These are phyloP conservation scores for Chaunax sp. DNA, from an alignment of 2,797 vertebrate genomes.

Conservation along the genomic window DNA sequence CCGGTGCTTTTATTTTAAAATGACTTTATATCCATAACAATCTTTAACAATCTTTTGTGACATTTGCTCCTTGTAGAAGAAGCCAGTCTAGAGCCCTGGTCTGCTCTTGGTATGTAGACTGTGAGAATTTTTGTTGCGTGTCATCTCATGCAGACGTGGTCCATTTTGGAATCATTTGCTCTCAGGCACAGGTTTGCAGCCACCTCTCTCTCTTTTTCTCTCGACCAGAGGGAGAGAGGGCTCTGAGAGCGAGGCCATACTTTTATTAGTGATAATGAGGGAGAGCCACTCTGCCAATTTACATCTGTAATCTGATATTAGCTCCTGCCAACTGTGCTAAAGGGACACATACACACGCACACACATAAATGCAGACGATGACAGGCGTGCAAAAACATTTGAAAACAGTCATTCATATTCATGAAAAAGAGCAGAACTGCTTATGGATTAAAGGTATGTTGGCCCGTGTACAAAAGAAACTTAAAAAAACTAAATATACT, in stretches of 20 bases:
- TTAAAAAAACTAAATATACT: conserved; percentile 31
- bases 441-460: no score
- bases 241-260: conserved; percentile 73
- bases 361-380: conserved; percentile 10
- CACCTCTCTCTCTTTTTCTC: conserved; percentile 55
- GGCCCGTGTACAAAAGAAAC: conserved; percentile 47
- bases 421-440: conserved; percentile 47
- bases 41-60: no score
- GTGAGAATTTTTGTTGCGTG: conserved; percentile 22
- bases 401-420: conserved; percentile 65
- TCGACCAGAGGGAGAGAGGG: conserved; percentile 47
- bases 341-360: conserved; percentile 37
- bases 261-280: conserved; percentile 87
- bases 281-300: conserved; percentile 83
- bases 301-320: conserved; percentile 87
- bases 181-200: conserved; percentile 44
- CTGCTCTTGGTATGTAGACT: neutral
- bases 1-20: no score
- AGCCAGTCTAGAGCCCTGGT: neutral
- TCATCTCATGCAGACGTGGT: conserved; percentile 40
- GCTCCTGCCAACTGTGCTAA: conserved; percentile 74
- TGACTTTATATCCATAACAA: no score
- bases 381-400: conserved; percentile 30
- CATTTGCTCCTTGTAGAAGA: no score
- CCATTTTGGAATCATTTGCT: conserved; percentile 44